Evolutionary conservation across 2,888 invertebrate species (phyloP), one percentile per base, ranked within the genome.

Genomic region (Caenorhabditis sp.): DNA sequence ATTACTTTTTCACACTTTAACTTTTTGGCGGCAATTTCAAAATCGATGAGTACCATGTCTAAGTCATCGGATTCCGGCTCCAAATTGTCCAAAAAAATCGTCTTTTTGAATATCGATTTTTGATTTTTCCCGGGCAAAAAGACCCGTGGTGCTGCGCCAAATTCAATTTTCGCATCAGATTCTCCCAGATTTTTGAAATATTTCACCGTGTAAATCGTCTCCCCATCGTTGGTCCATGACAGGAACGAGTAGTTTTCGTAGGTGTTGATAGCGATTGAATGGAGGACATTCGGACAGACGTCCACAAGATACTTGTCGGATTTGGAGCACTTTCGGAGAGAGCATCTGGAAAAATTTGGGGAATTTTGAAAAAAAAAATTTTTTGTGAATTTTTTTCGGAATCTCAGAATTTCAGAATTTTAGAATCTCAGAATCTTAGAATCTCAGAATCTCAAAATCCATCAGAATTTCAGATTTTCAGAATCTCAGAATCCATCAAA

Each of bases 271-370:
- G 76, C 35, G 0, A 77, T 2, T 0, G 31, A 26, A 6, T 56
- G 5, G 4, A 77, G 69, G 26, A 1, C 0, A 10, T 61, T 38
- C 0, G 56, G 44, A 19, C 47, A 41, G 1, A 12, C 0, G 49
- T 69, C 61, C 16, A 69, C 76, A 4, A 35, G 10, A 5, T 28
- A 22, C 2, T 12, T 8, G 6, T 77, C 76, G 28, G 51, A n/a
- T 28, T 49, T 16, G 28, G 76, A 77, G 61, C 76, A 77, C 54
- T 66, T 66, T 19, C 68, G 76, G 16, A 77, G 61, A 16, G 16
- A 69, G 61, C 76, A 77, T 6, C 76, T 77, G 59, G 35, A 16
- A 44, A 51, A 35, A 8, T 31, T n/a, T n/a, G n/a, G n/a, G n/a
- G 35, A 16, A 1, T 22, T 12, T 12, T 56, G 2, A 66, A 66